Evolutionary conservation across 2,888 invertebrate species (phyloP), one percentile per base, ranked within the genome.

Genomic region (Graphium colonna): DNA sequence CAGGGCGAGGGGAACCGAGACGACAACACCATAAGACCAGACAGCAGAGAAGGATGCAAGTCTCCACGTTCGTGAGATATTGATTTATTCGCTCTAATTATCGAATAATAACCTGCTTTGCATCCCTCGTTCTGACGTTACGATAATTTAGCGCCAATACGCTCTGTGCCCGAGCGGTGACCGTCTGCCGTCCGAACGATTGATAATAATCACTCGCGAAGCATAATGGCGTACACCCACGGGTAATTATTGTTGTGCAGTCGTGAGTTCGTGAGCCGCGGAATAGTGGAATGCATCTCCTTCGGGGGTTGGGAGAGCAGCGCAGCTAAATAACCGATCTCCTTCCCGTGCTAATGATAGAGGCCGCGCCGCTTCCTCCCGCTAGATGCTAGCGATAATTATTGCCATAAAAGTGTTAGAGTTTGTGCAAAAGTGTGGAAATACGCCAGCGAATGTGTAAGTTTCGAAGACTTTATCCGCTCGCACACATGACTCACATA

Each of bases 141-240:
- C 78, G 87, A 89, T 90, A 90, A 90, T 90, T 88, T 80, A 67
- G 80, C 75, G 77, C 82, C 79, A 88, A 87, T 88, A 87, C 82
- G 82, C 77, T n/a, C n/a, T 77, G 78, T 77, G 79, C 82, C 82
- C 82, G 86, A 85, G 83, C 85, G 84, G 84, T 83, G 86, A 87
- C 88, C 80, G 84, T 82, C 78, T 77, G 79, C 85, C 84, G 82
- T 83, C 68, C 71, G 66, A 72, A 75, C 82, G 82, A 85, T 87
- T 88, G 89, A 88, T 90, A 89, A 89, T 89, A 87, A 89, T 87
- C 88, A 83, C 82, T 84, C 77, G 88, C 83, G 84, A 87, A 87
- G 83, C 86, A 89, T 88, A 89, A 89, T 90, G 82, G 87, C 86
- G 88, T 87, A 90, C 90, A 88, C 88, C 89, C 89, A 88, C 88